Base-by-base conservation (phyloP, 2,888 invertebrate species). In the Acanthacorydalis orientalis region DNA sequence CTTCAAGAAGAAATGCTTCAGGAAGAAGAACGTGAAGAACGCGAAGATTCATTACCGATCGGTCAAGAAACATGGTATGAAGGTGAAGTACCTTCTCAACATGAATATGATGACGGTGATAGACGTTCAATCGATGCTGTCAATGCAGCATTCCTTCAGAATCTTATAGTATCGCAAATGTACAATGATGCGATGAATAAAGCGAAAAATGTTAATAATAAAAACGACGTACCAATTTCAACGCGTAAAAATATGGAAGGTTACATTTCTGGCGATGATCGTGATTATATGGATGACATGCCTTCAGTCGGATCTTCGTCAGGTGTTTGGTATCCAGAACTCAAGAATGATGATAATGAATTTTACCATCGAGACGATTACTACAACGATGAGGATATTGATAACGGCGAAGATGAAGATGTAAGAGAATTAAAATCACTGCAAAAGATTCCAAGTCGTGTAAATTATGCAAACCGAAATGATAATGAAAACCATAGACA, bases 51-150 rank as follows among this genome's bases (percentile, higher is more conserved):
- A 11, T 65, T 77, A 34, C 77, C 78, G 1, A 74, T 78, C 31
- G 78, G 77, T n/a, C 78, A 78, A 57, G 78, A 79, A 59, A 75
- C 75, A 12, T 75, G 76, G 68, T 79, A 73, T 53, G 77, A 78
- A 59, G 73, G 69, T 52, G 75, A 75, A 51, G 51, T 45, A 23
- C 57, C 64, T 46, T 59, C 63, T 50, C 66, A 47, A 7, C 35
- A 32, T 12, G 52, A 55, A 35, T 57, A 59, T 41, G 37, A 37
- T n/a, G 23, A 23, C 23, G 23, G 23, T 23, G 23, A 23, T 23
- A 23, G 23, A 23, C 23, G 23, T 4, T 50, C 51, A 6, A 55
- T 64, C 12, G 68, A 67, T 34, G 66, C 68, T 48, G 64, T 64
- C 4, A 79, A 75, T 59, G 76, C 77, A 47, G 75, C 77, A 44